A percentile compares a stretch with the other conserved stretches of the same genome.
phyloP scores from a whole-genome alignment of 1,140 invertebrate genomes.

The Augochlora pura region DNA sequence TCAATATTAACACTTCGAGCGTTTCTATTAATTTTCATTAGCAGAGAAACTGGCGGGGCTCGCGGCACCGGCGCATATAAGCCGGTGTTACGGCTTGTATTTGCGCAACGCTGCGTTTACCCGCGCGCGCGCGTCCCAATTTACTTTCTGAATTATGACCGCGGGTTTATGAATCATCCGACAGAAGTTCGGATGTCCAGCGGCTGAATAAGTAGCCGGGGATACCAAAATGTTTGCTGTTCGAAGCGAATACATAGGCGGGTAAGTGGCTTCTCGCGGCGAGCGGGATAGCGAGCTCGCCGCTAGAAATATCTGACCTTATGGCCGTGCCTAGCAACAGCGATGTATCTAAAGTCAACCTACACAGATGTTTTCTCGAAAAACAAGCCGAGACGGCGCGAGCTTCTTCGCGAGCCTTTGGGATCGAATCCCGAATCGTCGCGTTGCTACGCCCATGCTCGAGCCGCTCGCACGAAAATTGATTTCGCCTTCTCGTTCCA shows the following conservation, averaged over 20 bases:
- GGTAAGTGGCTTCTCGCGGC: neutral
- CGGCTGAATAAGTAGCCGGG: neutral
- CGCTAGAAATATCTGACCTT: constrained; percentile 1
- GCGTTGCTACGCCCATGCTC: no score
- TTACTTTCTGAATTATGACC: neutral
- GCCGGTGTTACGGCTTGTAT: neutral
- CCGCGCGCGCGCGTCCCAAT: neutral
- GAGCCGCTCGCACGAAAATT: no score
- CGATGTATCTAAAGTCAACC: neutral
- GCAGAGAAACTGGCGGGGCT: neutral
- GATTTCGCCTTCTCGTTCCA: no score
- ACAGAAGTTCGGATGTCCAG: neutral
- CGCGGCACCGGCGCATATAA: neutral
- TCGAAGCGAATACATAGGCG: neutral
- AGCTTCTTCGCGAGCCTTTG: neutral
- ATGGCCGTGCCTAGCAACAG: neutral
- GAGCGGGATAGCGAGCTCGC: neutral
- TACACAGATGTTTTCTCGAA: neutral
- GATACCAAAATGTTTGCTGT: neutral
- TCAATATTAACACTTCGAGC: constrained; percentile 3
- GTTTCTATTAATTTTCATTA: constrained; percentile 4
- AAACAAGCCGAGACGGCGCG: no score
- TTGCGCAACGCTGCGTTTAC: neutral
- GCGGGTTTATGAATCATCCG: neutral
- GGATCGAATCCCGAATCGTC: no score